These are phyloP conservation scores for Phthorimaea operculella DNA, from an alignment of 1,140 invertebrate species.

Conservation along the genomic window DNA sequence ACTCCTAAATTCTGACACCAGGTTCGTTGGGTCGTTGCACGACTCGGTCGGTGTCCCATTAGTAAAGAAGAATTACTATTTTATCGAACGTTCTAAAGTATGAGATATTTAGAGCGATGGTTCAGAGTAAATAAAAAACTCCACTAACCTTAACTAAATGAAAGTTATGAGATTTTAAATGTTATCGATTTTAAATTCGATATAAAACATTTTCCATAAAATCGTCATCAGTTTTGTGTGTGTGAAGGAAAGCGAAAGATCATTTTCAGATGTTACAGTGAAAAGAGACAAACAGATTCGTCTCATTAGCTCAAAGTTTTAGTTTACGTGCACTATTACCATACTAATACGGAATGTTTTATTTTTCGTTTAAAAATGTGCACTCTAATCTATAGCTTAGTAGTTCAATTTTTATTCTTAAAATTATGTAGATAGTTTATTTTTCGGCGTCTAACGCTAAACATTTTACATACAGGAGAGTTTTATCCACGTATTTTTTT, in stretches of 20 bases:
- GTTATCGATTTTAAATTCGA: no score
- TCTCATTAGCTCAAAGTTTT: slow-evolving; percentile 3
- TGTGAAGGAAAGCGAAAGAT: slow-evolving; percentile 1
- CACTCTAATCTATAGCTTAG: background rate
- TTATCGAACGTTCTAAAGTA: no score
- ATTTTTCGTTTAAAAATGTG: background rate
- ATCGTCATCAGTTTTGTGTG: background rate
- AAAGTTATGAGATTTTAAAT: no score
- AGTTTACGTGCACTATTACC: background rate
- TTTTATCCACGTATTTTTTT: background rate
- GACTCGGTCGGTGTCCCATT: no score
- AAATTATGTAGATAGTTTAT: background rate
- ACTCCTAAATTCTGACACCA: no score
- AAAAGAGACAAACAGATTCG: background rate
- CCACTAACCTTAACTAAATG: no score
- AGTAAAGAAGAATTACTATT: no score
- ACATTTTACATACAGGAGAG: background rate
- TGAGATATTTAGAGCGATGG: no score
- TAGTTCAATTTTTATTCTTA: background rate
- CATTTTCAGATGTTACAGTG: background rate
- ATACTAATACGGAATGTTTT: background rate
- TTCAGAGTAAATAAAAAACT: no score
- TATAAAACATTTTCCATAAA: background rate
- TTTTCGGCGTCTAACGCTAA: background rate
- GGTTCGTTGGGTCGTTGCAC: no score